phyloP scores from a whole-genome alignment of 1,140 invertebrate species.

The Listronotus bonariensis region DNA sequence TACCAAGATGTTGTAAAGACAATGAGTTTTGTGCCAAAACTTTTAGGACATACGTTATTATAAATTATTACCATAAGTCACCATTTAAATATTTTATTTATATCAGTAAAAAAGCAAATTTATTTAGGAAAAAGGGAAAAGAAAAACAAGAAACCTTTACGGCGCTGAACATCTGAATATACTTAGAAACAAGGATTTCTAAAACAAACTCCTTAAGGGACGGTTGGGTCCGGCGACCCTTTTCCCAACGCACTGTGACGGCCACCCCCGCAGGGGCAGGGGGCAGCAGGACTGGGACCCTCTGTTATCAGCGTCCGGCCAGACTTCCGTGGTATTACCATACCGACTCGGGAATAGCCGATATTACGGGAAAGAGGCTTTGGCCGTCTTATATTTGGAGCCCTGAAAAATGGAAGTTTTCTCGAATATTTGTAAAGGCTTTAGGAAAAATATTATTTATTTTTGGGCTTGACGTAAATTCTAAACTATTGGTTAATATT shows the following conservation, averaged over 20 bases:
- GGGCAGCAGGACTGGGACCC: constrained; percentile 44
- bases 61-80: too few relatives aligned
- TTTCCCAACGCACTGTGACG: constrained; percentile 13
- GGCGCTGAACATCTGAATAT: constrained; percentile 34
- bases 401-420: constrained; percentile 30
- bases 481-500: constrained; percentile 17
- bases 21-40: too few relatives aligned
- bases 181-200: constrained; percentile 35
- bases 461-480: constrained; percentile 7
- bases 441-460: constrained; percentile 22
- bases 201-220: constrained; percentile 36
- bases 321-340: constrained; percentile 54
- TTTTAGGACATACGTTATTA: too few relatives aligned
- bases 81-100: too few relatives aligned
- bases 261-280: constrained; percentile 24
- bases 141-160: constrained; percentile 29
- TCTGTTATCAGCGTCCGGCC: constrained; percentile 56
- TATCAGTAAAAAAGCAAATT: constrained; percentile 13
- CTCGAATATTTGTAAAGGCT: constrained; percentile 30
- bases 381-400: constrained; percentile 34
- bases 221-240: constrained; percentile 36
- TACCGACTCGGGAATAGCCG: constrained; percentile 54
- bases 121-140: constrained; percentile 18
- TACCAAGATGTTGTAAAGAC: too few relatives aligned
- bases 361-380: constrained; percentile 45